Evolutionary conservation across 2,797 vertebrate species (phyloP).

Genomic region (Pseudotriccus pelzelni): DNA sequence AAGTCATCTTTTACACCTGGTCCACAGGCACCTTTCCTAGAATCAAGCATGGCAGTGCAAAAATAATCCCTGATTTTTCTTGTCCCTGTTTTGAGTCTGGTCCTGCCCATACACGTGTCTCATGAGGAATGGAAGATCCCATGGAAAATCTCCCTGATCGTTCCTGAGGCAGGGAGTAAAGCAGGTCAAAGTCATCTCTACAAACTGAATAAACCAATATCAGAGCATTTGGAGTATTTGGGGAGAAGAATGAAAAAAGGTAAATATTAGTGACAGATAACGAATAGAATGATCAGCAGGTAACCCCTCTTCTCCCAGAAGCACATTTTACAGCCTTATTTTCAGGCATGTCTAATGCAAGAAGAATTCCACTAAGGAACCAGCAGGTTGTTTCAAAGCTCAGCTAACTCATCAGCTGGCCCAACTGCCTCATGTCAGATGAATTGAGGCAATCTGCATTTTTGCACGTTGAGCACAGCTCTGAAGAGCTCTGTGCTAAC

Average conservation of each 20-base stretch:
- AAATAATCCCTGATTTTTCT: not conserved
- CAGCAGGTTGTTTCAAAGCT: not conserved
- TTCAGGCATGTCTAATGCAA: not conserved
- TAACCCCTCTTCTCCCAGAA: not conserved
- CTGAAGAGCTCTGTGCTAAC: not conserved
- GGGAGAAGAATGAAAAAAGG: not conserved
- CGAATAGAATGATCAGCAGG: not conserved
- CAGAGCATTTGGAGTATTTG: not conserved
- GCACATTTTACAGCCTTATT: not conserved
- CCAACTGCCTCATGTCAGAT: not conserved
- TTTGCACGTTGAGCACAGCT: not conserved
- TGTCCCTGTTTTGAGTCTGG: not conserved
- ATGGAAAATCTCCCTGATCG: not conserved
- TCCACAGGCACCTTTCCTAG: not conserved
- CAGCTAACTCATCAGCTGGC: not conserved
- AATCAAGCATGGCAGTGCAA: not conserved
- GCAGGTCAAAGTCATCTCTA: not conserved
- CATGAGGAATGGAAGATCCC: not conserved
- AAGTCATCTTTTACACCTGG: not conserved
- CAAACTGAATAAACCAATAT: too few relatives aligned
- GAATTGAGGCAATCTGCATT: not conserved
- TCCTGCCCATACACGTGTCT: accelerated
- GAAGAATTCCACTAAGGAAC: not conserved
- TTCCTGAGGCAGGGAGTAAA: not conserved
- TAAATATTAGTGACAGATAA: not conserved